Evolutionary conservation across 2,888 invertebrate genomes (phyloP).

Genomic region (Acleris emargana): DNA sequence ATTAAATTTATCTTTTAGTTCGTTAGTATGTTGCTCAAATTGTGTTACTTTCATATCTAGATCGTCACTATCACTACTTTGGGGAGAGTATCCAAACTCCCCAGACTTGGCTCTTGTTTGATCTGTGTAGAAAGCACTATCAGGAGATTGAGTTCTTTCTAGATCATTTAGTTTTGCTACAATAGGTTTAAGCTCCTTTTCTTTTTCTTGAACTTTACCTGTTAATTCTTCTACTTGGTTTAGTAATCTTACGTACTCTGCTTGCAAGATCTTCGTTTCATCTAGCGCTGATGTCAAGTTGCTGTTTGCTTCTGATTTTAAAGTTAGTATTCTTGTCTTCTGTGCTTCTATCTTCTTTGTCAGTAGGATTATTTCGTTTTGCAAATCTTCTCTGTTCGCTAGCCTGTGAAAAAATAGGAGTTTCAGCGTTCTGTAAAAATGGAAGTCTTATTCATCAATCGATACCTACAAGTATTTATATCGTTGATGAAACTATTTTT

Average conservation of each 20-base stretch:
- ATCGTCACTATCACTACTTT: slow-evolving; percentile 77
- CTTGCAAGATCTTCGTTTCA: slow-evolving; percentile 87
- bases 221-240: slow-evolving; percentile 87
- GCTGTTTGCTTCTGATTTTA: slow-evolving; percentile 86
- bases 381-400: slow-evolving; percentile 93
- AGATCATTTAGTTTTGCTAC: slow-evolving; percentile 70
- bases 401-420: slow-evolving; percentile 70
- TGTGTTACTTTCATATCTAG: slow-evolving; percentile 64
- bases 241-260: slow-evolving; percentile 80
- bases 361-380: slow-evolving; percentile 88
- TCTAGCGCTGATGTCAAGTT: slow-evolving; percentile 87
- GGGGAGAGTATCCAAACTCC: slow-evolving; percentile 77
- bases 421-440: not conserved
- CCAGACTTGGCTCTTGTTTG: slow-evolving; percentile 79
- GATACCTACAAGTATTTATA: too few relatives aligned
- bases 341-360: slow-evolving; percentile 86
- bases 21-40: slow-evolving; percentile 71
- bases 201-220: slow-evolving; percentile 85
- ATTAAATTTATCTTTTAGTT: slow-evolving; percentile 75
- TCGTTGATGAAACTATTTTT: too few relatives aligned
- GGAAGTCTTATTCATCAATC: too few relatives aligned
- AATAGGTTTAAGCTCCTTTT: slow-evolving; percentile 85
- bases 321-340: slow-evolving; percentile 85
- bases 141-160: slow-evolving; percentile 75
- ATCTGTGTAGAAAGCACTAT: slow-evolving; percentile 82